Evolutionary conservation across 53 echinoderm and acorn worm genomes (phyloP).

Genomic region (Zoroaster sp.): DNA sequence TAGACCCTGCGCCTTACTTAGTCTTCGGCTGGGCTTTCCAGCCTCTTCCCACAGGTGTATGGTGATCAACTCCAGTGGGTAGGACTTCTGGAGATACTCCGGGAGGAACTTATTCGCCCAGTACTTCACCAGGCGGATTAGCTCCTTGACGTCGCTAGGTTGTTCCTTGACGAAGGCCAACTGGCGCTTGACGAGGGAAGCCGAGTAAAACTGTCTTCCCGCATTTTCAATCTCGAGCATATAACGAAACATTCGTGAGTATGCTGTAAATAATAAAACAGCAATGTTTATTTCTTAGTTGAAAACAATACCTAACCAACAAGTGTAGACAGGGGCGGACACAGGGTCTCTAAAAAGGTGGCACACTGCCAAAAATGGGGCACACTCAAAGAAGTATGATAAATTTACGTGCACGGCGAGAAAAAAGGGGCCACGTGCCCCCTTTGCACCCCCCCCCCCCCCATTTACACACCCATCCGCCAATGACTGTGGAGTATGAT

Average conservation of each 20-base stretch:
- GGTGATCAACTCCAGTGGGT: slow-evolving; percentile 43
- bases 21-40: neutral
- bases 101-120: neutral
- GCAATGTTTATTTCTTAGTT: too few relatives aligned
- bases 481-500: too few relatives aligned
- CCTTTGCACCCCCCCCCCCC: too few relatives aligned
- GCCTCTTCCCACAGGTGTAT: slow-evolving; percentile 30
- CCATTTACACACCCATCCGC: too few relatives aligned
- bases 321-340: too few relatives aligned
- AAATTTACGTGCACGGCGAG: too few relatives aligned
- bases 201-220: slow-evolving; percentile 33
- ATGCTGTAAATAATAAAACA: neutral
- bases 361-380: too few relatives aligned
- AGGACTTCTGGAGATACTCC: slow-evolving; percentile 12
- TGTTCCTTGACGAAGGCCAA: neutral
- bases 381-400: too few relatives aligned
- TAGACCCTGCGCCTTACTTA: neutral
- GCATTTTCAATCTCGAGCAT: neutral
- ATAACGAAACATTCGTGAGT: neutral
- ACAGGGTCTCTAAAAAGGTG: too few relatives aligned
- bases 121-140: slow-evolving; percentile 48
- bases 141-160: slow-evolving; percentile 13
- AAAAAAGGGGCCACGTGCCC: too few relatives aligned
- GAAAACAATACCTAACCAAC: too few relatives aligned
- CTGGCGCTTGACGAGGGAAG: slow-evolving; percentile 16